Base-by-base conservation (phyloP, 1,140 invertebrate genomes). In the Matsumurasca onukii region DNA sequence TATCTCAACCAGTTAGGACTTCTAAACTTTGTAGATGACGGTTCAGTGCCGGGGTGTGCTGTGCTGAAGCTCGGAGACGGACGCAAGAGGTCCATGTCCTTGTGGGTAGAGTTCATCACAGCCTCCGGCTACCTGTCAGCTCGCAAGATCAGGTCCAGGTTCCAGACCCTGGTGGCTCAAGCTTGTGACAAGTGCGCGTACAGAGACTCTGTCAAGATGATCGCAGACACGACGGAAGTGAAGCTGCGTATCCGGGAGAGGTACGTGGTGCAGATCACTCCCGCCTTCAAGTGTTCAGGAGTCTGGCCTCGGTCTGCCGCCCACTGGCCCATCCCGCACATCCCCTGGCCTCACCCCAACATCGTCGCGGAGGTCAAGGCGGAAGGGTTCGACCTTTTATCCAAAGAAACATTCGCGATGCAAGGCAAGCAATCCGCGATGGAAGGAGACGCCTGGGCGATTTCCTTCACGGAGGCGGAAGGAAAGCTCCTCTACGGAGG, bases 1-100 rank as follows among this genome's bases (percentile, higher is more conserved):
- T 98, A 97, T 79, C 85, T 98, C n/a, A 98, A 98, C 76, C 96
- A 98, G 80, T 98, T 98, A 95, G 96, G 96, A 2, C 94, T 97
- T 2, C 90, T 98, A 74, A 97, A 97, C 78, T 97, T 98, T 80
- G 94, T 97, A 27, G 95, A 98, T 79, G 95, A 97, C 80, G 94
- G 94, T 0, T 92, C 91, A 0, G 83, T 97, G 51, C 94, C 94
- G 0, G 95, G 95, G 13, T 97, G 95, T 80, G 94, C 95, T 9
- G 94, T 97, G 13, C 80, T 98, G 24, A 97, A 97, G 79, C 82
- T 97, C 12, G 93, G 90, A 82, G 95, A 97, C 82, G 95, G 95
- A 51, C 83, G 95, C 68, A 98, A 98, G 79, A 84, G 95, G 45
- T 95, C 92, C 69, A 98, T 98, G 95, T 97, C 94, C 0, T 83